Conservation (phyloP, 2,113 vertebrate species). For the Kobus ellipsiprymnus region DNA sequence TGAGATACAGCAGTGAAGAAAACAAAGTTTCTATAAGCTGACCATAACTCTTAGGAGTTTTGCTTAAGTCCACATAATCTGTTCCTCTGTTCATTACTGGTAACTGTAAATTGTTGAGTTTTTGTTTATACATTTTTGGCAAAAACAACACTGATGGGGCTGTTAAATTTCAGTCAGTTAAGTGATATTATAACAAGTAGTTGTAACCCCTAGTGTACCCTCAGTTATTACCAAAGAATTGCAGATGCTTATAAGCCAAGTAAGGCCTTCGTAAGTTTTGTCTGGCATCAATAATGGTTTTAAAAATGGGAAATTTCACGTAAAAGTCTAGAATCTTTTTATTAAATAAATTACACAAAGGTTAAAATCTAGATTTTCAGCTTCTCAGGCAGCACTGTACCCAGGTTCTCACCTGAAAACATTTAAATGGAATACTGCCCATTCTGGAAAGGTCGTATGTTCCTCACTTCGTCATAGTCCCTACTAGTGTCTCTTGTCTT, state of each 20-base stretch:
- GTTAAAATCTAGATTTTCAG: neutral
- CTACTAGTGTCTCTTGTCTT: neutral
- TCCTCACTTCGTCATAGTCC: neutral
- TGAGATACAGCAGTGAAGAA: neutral
- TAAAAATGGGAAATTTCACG: neutral
- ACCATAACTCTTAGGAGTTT: neutral
- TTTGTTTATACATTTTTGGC: slow-evolving; percentile 15
- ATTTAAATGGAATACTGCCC: neutral
- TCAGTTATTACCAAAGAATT: neutral
- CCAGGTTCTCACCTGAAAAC: neutral
- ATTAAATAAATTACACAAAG: neutral
- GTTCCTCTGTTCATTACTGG: neutral
- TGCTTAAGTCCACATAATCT: neutral
- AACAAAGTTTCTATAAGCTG: neutral
- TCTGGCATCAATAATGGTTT: neutral
- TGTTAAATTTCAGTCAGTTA: neutral
- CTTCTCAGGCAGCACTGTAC: neutral
- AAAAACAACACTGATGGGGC: neutral
- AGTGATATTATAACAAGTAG: neutral
- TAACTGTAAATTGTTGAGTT: neutral
- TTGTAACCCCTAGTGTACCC: neutral
- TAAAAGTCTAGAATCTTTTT: neutral
- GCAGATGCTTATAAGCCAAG: neutral
- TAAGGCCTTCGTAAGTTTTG: neutral
- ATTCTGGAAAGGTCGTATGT: neutral